These are phyloP conservation scores for Caenorhabditis uteleia DNA, from an alignment of 2,888 invertebrate species.

Conservation along the genomic window DNA sequence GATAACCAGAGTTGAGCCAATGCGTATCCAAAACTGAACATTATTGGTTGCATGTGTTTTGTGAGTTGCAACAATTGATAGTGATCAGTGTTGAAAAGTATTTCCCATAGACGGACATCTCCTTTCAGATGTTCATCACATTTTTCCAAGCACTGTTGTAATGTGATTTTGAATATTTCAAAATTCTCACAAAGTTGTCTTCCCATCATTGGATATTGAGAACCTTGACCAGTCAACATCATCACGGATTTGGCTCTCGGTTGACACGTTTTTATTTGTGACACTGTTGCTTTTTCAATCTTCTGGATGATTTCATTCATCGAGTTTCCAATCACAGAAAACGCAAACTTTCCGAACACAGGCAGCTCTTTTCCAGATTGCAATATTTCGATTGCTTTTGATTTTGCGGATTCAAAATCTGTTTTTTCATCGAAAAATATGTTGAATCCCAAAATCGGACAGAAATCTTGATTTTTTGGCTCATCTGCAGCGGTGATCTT, in stretches of 20 bases:
- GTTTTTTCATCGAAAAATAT: constrained; percentile 34
- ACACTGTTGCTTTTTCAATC: constrained; percentile 6
- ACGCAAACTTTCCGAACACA: constrained; percentile 21
- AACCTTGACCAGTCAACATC: constrained; percentile 59
- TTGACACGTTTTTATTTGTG: constrained; percentile 7
- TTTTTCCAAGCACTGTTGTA: constrained; percentile 25
- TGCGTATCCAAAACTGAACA: constrained; percentile 54
- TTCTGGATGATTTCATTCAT: constrained; percentile 19
- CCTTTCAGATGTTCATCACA: constrained; percentile 32
- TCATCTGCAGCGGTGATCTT: background rate
- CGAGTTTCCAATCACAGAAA: constrained; percentile 24
- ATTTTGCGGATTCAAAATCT: constrained; percentile 15
- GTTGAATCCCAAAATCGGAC: constrained; percentile 28
- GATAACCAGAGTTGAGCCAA: constrained; percentile 50
- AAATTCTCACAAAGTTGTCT: constrained; percentile 46
- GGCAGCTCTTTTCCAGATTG: constrained; percentile 7
- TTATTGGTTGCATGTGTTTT: constrained; percentile 49
- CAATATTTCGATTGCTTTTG: constrained; percentile 1
- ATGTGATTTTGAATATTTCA: constrained; percentile 35
- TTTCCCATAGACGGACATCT: constrained; percentile 27
- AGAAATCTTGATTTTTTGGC: constrained; percentile 12
- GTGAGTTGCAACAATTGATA: constrained; percentile 37
- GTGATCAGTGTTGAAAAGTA: constrained; percentile 34
- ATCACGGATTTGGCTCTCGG: constrained; percentile 33
- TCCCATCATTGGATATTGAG: constrained; percentile 55